Conservation (phyloP, 2,113 vertebrate species). For the Podarcis raffonei region DNA sequence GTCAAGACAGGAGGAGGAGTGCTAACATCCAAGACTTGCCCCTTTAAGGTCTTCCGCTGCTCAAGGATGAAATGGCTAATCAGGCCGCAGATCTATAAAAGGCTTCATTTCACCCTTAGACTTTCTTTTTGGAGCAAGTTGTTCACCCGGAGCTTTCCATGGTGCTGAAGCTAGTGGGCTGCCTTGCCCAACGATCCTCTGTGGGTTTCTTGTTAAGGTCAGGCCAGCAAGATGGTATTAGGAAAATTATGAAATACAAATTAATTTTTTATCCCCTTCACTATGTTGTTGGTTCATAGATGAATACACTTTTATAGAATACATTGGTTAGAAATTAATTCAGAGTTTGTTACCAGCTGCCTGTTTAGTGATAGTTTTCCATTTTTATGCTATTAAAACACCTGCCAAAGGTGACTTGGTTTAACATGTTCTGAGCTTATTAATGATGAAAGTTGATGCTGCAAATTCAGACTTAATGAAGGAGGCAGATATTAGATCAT, state of each 20-base stretch:
- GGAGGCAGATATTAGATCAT: neutral
- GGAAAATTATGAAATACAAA: neutral
- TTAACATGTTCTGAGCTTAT: neutral
- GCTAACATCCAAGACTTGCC: neutral
- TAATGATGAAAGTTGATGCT: neutral
- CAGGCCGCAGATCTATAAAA: neutral
- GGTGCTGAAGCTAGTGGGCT: neutral
- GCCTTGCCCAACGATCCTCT: neutral
- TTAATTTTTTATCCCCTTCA: neutral
- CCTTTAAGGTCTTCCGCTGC: neutral
- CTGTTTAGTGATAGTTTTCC: neutral
- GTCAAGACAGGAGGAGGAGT: neutral
- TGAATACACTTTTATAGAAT: neutral
- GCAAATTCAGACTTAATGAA: neutral
- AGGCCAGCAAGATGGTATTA: neutral
- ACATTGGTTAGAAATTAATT: neutral
- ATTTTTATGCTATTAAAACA: neutral
- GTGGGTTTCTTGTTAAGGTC: neutral
- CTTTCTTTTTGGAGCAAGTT: neutral
- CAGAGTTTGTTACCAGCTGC: neutral
- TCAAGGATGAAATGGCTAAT: neutral
- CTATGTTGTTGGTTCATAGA: neutral
- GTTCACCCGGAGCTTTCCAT: neutral
- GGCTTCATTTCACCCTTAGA: neutral
- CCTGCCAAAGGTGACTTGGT: neutral